Evolutionary conservation across 2,888 invertebrate genomes (phyloP).

Genomic region (Tetragonula carbonaria): DNA sequence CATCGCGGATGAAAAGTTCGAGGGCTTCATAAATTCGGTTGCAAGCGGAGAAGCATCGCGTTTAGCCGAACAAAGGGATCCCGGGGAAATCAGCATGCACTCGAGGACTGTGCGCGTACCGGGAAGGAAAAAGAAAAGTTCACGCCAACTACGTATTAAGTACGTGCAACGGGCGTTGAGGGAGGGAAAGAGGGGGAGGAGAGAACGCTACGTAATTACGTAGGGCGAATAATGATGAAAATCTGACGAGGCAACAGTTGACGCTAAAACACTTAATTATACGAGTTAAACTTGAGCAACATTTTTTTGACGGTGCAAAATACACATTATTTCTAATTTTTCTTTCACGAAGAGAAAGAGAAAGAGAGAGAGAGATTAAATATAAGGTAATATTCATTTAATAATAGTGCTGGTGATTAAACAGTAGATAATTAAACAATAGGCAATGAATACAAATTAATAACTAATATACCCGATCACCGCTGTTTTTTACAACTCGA

Average conservation of each 20-base stretch:
- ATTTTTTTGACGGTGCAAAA: constrained; percentile 2
- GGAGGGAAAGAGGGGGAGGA: too few relatives aligned
- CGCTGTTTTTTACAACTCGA: too few relatives aligned
- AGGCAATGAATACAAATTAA: too few relatives aligned
- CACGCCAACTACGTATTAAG: neutral
- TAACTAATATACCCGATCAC: too few relatives aligned
- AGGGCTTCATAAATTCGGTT: constrained; percentile 66
- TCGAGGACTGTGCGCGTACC: constrained; percentile 19
- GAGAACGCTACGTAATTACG: constrained; percentile 29
- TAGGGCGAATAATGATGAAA: constrained; percentile 32
- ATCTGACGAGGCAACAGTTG: constrained; percentile 17
- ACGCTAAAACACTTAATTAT: constrained; percentile 43
- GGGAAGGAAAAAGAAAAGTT: constrained; percentile 26
- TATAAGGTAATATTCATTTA: too few relatives aligned
- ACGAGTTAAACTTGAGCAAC: constrained; percentile 11
- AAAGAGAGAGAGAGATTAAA: too few relatives aligned
- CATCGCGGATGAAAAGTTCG: constrained; percentile 71
- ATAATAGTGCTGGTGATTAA: too few relatives aligned
- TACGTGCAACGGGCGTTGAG: too few relatives aligned
- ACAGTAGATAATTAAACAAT: too few relatives aligned
- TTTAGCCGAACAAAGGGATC: constrained; percentile 66
- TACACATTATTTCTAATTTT: neutral
- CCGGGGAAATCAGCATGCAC: constrained; percentile 61
- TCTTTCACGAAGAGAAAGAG: neutral
- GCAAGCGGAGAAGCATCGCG: constrained; percentile 62